These are phyloP conservation scores for Drosophila seguyi DNA, from an alignment of 1,140 invertebrate genomes.

Conservation along the genomic window DNA sequence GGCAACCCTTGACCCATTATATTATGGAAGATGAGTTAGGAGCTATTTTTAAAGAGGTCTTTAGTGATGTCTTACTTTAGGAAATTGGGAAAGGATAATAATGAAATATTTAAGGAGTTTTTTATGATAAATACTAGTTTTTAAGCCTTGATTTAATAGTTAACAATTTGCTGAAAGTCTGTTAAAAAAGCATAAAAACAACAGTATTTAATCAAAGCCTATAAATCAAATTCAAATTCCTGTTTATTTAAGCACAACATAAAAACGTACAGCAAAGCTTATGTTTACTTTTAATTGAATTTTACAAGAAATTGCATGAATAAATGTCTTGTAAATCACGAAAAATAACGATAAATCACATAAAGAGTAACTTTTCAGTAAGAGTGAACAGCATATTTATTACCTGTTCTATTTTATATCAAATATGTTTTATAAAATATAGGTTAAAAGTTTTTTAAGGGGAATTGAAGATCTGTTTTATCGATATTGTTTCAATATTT, in stretches of 20 bases:
- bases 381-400: neutral
- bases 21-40: neutral
- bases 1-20: constrained; percentile 30
- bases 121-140: neutral
- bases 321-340: too few species aligned
- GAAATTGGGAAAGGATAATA: too few species aligned
- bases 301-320: neutral
- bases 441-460: too few species aligned
- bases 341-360: too few species aligned
- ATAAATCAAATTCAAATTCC: neutral
- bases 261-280: neutral
- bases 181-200: neutral
- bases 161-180: neutral
- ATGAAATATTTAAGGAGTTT: neutral
- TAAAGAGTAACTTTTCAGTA: too few species aligned
- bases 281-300: neutral
- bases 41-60: too few species aligned
- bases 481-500: too few species aligned
- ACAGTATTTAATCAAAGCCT: too few species aligned
- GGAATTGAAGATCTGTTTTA: too few species aligned
- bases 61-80: neutral
- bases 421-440: neutral
- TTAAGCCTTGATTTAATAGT: neutral
- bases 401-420: neutral
- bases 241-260: neutral